phyloP scores from a whole-genome alignment of 2,888 invertebrate genomes.

The Eueremaeus valkanovi region DNA sequence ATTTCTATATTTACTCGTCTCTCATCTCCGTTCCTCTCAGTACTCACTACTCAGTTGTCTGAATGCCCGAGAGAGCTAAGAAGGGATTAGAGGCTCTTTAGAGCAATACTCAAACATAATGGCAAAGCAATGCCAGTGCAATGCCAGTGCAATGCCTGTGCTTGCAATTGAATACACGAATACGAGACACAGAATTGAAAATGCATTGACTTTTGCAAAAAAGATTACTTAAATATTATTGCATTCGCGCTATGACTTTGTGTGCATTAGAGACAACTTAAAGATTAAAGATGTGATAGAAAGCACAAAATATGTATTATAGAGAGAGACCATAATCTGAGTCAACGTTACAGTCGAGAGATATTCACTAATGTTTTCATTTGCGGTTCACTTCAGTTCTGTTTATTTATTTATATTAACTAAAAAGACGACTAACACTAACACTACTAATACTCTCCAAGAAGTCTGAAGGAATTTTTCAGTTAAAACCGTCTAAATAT shows the following conservation, averaged over 20 bases:
- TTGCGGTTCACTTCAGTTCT: neutral
- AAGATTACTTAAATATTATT: neutral
- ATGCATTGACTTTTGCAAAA: neutral
- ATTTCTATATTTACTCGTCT: no score
- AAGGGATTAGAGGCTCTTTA: no score
- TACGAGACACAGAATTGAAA: neutral
- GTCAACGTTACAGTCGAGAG: neutral
- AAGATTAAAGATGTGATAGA: neutral
- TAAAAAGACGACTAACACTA: neutral
- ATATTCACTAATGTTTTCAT: neutral
- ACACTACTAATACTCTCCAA: neutral
- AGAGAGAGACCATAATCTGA: neutral
- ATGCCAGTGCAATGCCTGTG: no score
- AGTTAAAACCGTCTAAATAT: constrained; percentile 10
- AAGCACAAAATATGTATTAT: neutral
- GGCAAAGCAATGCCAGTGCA: no score
- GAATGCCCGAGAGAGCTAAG: no score
- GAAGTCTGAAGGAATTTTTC: neutral
- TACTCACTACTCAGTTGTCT: no score
- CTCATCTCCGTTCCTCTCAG: no score
- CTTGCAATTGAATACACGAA: no score
- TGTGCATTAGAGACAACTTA: neutral
- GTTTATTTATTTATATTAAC: constrained; percentile 17
- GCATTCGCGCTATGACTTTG: neutral
- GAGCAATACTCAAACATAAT: no score